phyloP scores from a whole-genome alignment of 64 coral and sea anemone species.

The Actinia equina region DNA sequence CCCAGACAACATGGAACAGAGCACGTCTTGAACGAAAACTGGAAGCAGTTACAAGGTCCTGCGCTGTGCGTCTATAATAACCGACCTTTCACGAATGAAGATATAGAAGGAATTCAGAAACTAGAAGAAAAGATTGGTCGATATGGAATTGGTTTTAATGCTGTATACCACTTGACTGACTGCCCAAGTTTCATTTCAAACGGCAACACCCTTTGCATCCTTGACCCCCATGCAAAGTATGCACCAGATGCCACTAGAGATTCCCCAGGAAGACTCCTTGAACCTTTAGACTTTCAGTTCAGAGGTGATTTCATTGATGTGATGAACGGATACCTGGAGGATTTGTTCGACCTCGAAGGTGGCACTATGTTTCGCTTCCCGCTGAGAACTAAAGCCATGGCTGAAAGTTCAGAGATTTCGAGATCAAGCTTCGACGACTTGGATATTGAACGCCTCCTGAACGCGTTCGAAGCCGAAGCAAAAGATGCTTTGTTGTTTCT shows the following conservation, averaged over 20 bases:
- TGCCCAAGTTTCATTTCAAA: slow-evolving; percentile 92
- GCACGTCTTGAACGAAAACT: slow-evolving; percentile 59
- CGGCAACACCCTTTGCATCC: slow-evolving; percentile 66
- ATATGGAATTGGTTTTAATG: slow-evolving; percentile 87
- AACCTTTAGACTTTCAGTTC: slow-evolving; percentile 76
- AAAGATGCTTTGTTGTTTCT: slow-evolving; percentile 87
- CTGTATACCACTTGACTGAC: slow-evolving; percentile 90
- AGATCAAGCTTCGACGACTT: slow-evolving; percentile 24
- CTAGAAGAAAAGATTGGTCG: slow-evolving; percentile 80
- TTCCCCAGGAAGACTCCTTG: slow-evolving; percentile 77
- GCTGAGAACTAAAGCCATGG: slow-evolving; percentile 41
- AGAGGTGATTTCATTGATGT: slow-evolving; percentile 72
- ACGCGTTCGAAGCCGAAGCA: slow-evolving; percentile 64
- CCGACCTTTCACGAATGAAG: slow-evolving; percentile 57
- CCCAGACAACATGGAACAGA: slow-evolving; percentile 70
- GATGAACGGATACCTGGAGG: slow-evolving; percentile 63
- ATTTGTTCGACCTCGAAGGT: slow-evolving; percentile 76
- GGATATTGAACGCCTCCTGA: slow-evolving; percentile 59
- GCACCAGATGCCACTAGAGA: slow-evolving; percentile 76
- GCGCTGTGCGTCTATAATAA: slow-evolving; percentile 91
- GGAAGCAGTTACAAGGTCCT: slow-evolving; percentile 92
- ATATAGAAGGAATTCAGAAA: slow-evolving; percentile 82
- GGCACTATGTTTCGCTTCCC: slow-evolving; percentile 96
- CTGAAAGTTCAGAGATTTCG: slow-evolving; percentile 70
- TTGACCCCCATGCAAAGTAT: slow-evolving; percentile 83